Evolutionary conservation across 2,888 invertebrate species (phyloP), one percentile per base, ranked within the genome.

Genomic region (Anoplius nigerrimus): DNA sequence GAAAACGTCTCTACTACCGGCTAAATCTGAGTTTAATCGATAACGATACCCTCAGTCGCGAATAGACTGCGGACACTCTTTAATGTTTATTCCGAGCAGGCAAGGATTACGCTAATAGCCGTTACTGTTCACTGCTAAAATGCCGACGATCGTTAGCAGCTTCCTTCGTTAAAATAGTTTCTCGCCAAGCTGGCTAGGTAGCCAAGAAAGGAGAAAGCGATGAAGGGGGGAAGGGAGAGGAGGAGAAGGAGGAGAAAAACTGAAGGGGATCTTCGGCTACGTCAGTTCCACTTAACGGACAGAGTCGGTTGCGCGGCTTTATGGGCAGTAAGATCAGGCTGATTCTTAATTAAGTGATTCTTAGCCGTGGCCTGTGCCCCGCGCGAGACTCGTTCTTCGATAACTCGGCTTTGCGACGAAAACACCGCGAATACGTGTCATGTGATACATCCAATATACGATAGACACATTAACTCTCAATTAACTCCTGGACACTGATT

Each of bases 271-370:
- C 34, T 34, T 27, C 46, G 18, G 18, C 16, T n/a, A 34, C 34
- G 34, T 34, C 34, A 34, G 11, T 34, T 34, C 34, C 34, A 34
- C 34, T 34, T 34, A 34, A 13, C 34, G 34, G 34, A 51, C n/a
- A 20, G 46, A 27, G 46, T 18, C 61, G 51, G 34, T 11, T 66
- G 62, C 51, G 63, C 68, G 22, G 62, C 68, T 80, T 76, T 74
- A 82, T 67, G 70, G 65, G 64, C 73, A 66, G 59, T 72, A 63
- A 73, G 67, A 64, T 60, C 69, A 34, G 46, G 62, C 57, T 72
- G 69, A 81, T 81, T 75, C 74, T 71, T 71, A 75, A 78, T 82
- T 76, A 75, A 76, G 80, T 62, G 77, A 72, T 76, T 70, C 67
- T 80, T 63, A 74, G 71, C 64, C 57, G 58, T 66, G 61, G 62